These are phyloP conservation scores for Nyleta sp. DNA, from an alignment of 2,888 invertebrate species.

Conservation along the genomic window DNA sequence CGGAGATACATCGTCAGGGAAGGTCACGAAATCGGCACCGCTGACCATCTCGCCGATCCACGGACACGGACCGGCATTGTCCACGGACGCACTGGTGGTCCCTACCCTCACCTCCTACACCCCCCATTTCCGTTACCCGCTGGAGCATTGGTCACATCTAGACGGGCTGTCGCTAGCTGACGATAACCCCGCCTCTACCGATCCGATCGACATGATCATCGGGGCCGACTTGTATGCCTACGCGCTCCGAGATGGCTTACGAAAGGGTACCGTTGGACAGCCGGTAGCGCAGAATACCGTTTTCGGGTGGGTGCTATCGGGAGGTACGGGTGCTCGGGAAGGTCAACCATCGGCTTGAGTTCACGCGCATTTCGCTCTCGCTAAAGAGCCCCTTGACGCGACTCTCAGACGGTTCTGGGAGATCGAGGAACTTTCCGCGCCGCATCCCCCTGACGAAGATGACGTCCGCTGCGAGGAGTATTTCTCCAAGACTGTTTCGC, in stretches of 20 bases:
- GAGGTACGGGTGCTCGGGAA: background rate
- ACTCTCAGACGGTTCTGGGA: constrained; percentile 20
- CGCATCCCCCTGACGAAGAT: background rate
- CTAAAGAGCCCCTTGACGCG: background rate
- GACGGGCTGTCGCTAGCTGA: background rate
- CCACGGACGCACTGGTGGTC: constrained; percentile 4
- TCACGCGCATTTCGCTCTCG: background rate
- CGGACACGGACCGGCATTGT: background rate
- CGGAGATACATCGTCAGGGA: background rate
- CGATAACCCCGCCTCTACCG: background rate
- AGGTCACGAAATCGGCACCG: background rate
- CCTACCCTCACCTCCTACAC: constrained; percentile 3
- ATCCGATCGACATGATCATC: background rate
- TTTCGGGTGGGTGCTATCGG: constrained; percentile 3
- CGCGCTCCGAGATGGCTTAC: constrained; percentile 5
- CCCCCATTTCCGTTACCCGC: background rate
- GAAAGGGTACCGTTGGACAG: background rate
- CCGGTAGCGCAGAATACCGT: constrained; percentile 6
- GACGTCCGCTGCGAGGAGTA: background rate
- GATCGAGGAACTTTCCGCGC: background rate
- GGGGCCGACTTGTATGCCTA: background rate
- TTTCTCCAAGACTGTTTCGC: background rate
- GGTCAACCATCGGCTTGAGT: background rate
- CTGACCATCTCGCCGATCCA: background rate
- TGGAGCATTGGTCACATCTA: constrained; percentile 12